A percentile compares a stretch with the other conserved stretches of the same genome.
These are phyloP conservation scores for Macquaria australasica DNA, from an alignment of 2,113 vertebrate species.

Conservation along the genomic window DNA sequence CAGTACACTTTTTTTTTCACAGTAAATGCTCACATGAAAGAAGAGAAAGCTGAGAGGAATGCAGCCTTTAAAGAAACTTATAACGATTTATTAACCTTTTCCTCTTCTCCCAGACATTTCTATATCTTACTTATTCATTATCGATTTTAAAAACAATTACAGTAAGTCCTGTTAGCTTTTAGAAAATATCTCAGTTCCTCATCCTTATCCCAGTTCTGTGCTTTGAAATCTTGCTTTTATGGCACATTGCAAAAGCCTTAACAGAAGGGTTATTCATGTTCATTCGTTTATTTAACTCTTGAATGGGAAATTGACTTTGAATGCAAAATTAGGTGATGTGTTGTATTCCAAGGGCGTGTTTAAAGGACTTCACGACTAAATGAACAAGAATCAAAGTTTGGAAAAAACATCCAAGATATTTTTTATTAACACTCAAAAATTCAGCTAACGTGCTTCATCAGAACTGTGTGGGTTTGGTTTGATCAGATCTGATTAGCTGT, in stretches of 20 bases:
- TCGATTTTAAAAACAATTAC: neutral
- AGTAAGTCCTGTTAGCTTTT: neutral
- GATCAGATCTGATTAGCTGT: conserved; percentile 24
- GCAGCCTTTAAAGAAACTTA: neutral
- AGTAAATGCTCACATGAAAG: neutral
- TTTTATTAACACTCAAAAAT: neutral
- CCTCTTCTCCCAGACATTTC: neutral
- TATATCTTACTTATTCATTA: accelerated
- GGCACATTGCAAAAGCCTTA: neutral
- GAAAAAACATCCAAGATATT: neutral
- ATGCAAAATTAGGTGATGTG: neutral
- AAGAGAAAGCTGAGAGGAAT: neutral
- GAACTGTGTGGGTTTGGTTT: conserved; percentile 23
- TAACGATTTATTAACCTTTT: neutral
- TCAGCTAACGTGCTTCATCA: neutral
- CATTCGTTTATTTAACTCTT: neutral
- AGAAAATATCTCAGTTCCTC: neutral
- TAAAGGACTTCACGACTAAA: neutral
- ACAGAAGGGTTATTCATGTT: neutral
- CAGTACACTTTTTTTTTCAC: neutral
- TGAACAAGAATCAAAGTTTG: neutral
- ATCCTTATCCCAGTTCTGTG: neutral
- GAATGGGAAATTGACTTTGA: neutral
- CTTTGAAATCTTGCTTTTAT: neutral
- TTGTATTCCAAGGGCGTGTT: neutral